Base-by-base conservation (phyloP, 2,797 vertebrate genomes). In the Catostomus latipinnis region DNA sequence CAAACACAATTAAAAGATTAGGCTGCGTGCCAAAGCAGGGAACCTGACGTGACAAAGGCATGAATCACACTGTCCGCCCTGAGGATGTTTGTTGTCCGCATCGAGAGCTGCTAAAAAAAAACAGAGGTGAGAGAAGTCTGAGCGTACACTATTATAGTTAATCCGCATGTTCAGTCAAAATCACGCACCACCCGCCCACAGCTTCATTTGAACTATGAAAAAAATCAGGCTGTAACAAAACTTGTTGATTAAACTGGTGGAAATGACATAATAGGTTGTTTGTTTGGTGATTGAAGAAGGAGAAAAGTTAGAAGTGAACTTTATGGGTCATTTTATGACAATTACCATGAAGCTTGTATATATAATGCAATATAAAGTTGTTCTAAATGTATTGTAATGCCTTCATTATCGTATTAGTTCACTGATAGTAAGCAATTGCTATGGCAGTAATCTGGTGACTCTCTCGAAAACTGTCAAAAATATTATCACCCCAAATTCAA, bases 1-100 rank as follows among this genome's bases (percentile, higher is more conserved):
- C 58, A 72, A 14, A 75, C 77, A 73, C 82, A 85, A 82, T 89
- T 86, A 87, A 84, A 83, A 85, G 85, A 82, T 82, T 86, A 85
- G 84, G 84, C 84, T 9, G 62, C 3, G 43, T 76, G 82, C 82
- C 83, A 86, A 74, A 75, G 57, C 54, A 11, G 13, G 74, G 45
- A 76, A 50, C 63, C 62, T 48, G 69, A 74, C 70, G 76, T 87
- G 84, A 82, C 81, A 81, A 61, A 74, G 75, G 13, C 66, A 63
- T 80, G 81, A 86, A 73, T 84, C 82, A 84, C 50, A 46, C 58
- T 46, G 67, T 49, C 66, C 43, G 66, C 77, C 83, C 65, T 58
- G 22, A 81, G 82, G 83, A 83, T 86, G 81, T 88, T 84, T 86
- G 85, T 85, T 88, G 83, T 80, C 82, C 66, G 43, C 72, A 53